phyloP scores from a whole-genome alignment of 2,113 vertebrate species.

The Tamias sibiricus region DNA sequence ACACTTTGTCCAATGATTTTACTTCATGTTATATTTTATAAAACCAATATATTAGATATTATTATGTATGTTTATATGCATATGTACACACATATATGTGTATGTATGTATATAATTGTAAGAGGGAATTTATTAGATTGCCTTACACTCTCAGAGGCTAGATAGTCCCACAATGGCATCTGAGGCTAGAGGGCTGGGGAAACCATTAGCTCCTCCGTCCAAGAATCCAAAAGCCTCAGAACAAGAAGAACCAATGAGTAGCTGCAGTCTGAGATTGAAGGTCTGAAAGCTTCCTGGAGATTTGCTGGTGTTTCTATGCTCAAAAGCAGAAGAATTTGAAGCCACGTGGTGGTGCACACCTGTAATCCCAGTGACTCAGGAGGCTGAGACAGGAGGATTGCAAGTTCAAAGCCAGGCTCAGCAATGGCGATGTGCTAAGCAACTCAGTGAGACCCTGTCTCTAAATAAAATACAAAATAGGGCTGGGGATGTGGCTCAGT shows the following conservation, averaged over 20 bases:
- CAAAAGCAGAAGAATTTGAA: not conserved
- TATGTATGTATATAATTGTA: not conserved
- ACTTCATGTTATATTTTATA: slow-evolving; percentile 28
- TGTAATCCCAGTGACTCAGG: too few relatives aligned
- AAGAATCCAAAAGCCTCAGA: not conserved
- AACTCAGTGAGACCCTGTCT: too few relatives aligned
- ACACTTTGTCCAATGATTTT: not conserved
- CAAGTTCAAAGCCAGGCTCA: too few relatives aligned
- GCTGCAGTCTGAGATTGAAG: not conserved
- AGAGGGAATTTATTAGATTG: not conserved
- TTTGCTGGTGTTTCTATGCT: not conserved
- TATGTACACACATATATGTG: not conserved
- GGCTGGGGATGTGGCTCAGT: too few relatives aligned
- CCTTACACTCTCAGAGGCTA: not conserved
- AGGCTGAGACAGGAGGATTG: too few relatives aligned
- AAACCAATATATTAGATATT: not conserved
- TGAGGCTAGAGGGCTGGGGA: not conserved
- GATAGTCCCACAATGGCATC: not conserved
- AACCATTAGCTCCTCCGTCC: not conserved
- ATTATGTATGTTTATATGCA: too few relatives aligned
- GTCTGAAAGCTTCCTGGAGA: not conserved
- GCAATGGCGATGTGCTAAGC: too few relatives aligned
- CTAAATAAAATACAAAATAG: too few relatives aligned
- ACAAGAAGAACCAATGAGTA: not conserved
- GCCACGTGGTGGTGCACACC: too few relatives aligned